Evolutionary conservation across 2,888 invertebrate genomes (phyloP).

Genomic region (Ormyrus rosae): DNA sequence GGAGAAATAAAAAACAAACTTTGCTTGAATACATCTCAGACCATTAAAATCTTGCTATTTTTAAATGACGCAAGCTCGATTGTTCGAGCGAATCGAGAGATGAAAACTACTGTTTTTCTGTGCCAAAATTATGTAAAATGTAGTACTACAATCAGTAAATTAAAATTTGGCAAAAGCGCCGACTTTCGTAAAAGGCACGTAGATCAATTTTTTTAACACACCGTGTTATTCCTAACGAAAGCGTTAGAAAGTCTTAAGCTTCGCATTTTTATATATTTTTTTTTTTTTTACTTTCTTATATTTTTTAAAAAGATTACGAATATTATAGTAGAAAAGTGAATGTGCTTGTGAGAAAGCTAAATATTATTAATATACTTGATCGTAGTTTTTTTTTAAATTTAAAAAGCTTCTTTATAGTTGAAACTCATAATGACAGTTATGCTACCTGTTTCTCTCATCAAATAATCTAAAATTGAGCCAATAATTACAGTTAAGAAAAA

Average conservation of each 20-base stretch:
- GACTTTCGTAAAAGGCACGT: constrained; percentile 58
- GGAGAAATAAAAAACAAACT: constrained; percentile 3
- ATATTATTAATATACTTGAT: constrained; percentile 22
- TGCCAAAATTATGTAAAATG: constrained; percentile 7
- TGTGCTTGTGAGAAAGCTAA: not conserved
- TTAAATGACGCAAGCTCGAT: not conserved
- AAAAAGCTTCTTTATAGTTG: constrained; percentile 9
- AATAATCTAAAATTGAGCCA: constrained; percentile 13
- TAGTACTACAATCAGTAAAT: constrained; percentile 29
- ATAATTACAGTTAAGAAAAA: constrained; percentile 6
- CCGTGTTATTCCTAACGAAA: constrained; percentile 31
- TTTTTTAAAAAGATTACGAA: constrained; percentile 17
- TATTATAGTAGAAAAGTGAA: constrained; percentile 29
- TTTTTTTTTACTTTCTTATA: not conserved
- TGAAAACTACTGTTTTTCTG: constrained; percentile 13
- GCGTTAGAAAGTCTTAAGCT: constrained; percentile 40
- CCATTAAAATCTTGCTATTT: not conserved
- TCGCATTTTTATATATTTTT: constrained; percentile 17
- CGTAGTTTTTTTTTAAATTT: constrained; percentile 17
- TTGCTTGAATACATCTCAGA: not conserved
- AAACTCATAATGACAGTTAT: not conserved
- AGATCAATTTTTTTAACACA: constrained; percentile 34
- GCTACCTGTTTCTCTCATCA: not conserved
- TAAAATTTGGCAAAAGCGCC: constrained; percentile 53
- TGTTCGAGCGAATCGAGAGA: not conserved